These are phyloP conservation scores for Cardiocondyla obscurior DNA, from an alignment of 1,140 invertebrate species.

Conservation along the genomic window DNA sequence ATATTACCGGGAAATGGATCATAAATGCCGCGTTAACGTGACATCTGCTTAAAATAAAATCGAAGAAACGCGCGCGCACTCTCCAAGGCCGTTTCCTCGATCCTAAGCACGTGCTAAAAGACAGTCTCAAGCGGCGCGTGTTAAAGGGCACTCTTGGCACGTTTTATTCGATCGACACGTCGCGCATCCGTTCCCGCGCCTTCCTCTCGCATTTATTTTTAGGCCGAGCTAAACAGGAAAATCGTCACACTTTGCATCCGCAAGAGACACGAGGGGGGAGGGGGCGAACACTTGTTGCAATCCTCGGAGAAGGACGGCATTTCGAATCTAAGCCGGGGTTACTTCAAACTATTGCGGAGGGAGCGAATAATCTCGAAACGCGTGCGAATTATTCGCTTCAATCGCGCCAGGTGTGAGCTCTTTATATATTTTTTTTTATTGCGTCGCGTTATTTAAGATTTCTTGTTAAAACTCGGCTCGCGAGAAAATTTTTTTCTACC, in stretches of 20 bases:
- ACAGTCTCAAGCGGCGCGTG: not conserved
- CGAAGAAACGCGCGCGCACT: not conserved
- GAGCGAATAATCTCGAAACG: not conserved
- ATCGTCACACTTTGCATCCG: not conserved
- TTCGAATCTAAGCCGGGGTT: not conserved
- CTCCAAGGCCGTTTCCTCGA: constrained; percentile 50
- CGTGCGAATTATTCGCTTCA: not conserved
- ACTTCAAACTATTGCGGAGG: not conserved
- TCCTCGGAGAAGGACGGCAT: not conserved
- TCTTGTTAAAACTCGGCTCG: no score
- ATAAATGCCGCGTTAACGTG: constrained; percentile 32
- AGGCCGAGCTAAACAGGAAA: constrained; percentile 6
- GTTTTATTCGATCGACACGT: constrained; percentile 50
- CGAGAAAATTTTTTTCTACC: not conserved
- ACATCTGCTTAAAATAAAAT: constrained; percentile 65
- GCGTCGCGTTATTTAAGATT: not conserved
- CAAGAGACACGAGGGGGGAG: not conserved
- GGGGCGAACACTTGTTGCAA: constrained; percentile 39
- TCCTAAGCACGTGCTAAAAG: constrained; percentile 50
- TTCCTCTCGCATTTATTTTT: constrained; percentile 49
- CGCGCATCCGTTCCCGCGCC: constrained; percentile 16
- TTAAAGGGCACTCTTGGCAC: constrained; percentile 48
- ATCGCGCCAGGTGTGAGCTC: no score
- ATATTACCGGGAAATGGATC: constrained; percentile 18
- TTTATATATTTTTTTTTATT: no score